phyloP scores from a whole-genome alignment of 64 coral and sea anemone species.

The Montipora efflorescens region DNA sequence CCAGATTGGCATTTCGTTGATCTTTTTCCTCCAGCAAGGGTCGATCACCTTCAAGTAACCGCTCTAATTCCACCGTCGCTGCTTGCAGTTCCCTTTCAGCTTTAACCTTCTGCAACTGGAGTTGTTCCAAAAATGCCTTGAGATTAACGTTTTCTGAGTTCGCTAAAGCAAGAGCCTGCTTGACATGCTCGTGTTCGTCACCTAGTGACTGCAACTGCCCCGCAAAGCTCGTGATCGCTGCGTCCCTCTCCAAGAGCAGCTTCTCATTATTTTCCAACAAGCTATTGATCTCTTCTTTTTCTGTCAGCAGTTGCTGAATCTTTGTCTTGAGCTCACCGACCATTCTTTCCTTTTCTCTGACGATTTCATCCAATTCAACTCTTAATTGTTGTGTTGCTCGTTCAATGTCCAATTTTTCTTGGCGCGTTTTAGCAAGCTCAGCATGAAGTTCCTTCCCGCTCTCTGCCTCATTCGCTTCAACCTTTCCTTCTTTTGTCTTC shows the following conservation, averaged over 20 bases:
- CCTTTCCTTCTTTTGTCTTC: constrained; percentile 60
- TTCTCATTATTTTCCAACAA: constrained; percentile 58
- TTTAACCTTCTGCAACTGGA: constrained; percentile 8
- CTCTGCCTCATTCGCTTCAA: constrained; percentile 39
- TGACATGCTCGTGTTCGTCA: not conserved
- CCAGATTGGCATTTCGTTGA: not conserved
- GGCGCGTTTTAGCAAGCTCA: constrained; percentile 58
- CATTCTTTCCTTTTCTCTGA: constrained; percentile 80
- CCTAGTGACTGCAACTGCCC: not conserved
- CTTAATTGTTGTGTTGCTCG: constrained; percentile 69
- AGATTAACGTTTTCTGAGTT: constrained; percentile 7
- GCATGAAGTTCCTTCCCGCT: not conserved
- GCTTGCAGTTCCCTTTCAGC: constrained; percentile 41
- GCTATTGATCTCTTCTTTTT: constrained; percentile 57
- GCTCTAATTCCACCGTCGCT: not conserved
- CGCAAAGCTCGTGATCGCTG: not conserved
- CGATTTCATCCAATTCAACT: constrained; percentile 75
- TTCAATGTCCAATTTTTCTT: constrained; percentile 84
- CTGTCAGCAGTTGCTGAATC: constrained; percentile 57
- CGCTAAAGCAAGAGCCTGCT: not conserved
- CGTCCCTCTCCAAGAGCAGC: constrained; percentile 32
- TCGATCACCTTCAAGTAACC: constrained; percentile 15
- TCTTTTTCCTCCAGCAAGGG: constrained; percentile 23
- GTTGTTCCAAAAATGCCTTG: constrained; percentile 5
- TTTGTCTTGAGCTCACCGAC: constrained; percentile 60